These are phyloP conservation scores for Calonectris borealis DNA, from an alignment of 2,113 vertebrate species.

Conservation along the genomic window DNA sequence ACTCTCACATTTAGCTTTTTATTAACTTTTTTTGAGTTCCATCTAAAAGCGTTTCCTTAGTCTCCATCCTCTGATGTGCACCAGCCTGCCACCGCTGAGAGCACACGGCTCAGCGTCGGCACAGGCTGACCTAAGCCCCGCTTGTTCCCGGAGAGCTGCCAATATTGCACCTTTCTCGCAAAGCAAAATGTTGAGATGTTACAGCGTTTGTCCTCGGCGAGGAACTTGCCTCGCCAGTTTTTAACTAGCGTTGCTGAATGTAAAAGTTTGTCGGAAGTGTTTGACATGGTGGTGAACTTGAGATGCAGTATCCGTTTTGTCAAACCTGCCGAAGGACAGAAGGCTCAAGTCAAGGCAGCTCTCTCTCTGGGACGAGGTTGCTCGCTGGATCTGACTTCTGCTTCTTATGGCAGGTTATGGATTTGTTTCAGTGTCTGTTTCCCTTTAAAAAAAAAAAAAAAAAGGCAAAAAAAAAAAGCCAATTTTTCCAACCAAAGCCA, in stretches of 20 bases:
- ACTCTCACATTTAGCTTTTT: neutral
- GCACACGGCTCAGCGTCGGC: fast-evolving
- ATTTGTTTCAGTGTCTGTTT: slow-evolving; percentile 24
- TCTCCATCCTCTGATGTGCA: neutral
- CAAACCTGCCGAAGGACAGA: neutral
- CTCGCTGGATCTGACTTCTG: neutral
- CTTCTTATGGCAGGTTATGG: neutral
- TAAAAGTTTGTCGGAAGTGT: neutral
- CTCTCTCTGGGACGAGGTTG: neutral
- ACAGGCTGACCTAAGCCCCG: neutral
- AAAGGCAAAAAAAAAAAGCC: fast-evolving
- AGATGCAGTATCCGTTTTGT: slow-evolving; percentile 38
- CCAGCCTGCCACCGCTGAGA: fast-evolving
- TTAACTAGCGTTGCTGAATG: neutral
- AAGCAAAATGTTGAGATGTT: neutral
- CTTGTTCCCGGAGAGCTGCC: neutral
- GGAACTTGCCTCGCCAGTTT: neutral
- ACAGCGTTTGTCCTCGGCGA: fast-evolving
- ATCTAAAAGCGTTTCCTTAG: neutral
- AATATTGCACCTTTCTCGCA: neutral
- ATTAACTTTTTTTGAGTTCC: neutral
- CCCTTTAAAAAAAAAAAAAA: neutral
- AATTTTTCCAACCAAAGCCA: slow-evolving; percentile 48
- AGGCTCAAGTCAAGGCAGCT: slow-evolving; percentile 18
- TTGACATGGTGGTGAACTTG: neutral